Conservation (phyloP, 1,140 invertebrate species). For the Cotesia glomerata region DNA sequence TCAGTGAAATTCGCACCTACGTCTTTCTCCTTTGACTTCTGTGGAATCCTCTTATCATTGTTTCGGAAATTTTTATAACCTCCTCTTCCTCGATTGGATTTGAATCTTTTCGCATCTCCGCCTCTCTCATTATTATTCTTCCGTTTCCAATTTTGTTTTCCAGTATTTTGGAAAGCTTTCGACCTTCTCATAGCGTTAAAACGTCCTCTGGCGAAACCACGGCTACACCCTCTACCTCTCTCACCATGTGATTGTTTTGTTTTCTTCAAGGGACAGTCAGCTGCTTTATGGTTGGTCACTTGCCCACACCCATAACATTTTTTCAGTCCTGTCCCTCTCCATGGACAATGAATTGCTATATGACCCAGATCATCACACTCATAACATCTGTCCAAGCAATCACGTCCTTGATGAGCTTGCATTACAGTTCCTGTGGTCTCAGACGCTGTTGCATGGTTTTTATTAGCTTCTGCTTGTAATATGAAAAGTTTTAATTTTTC, state of each 20-base stretch:
- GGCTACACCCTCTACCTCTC: background rate
- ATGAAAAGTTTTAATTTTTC: constrained; percentile 35
- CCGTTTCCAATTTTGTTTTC: no score
- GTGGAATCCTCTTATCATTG: no score
- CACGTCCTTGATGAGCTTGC: background rate
- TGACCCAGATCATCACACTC: constrained; percentile 20
- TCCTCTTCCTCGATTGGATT: no score
- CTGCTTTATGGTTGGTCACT: background rate
- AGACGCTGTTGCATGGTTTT: constrained; percentile 12
- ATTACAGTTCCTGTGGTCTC: constrained; percentile 1
- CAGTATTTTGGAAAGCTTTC: no score
- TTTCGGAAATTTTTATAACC: no score
- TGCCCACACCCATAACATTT: background rate
- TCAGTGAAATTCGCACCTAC: no score
- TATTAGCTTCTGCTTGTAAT: constrained; percentile 27
- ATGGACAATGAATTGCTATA: background rate
- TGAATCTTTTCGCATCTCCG: no score
- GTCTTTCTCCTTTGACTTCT: no score
- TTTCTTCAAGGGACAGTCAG: background rate
- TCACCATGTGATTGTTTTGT: constrained; percentile 1
- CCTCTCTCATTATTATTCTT: no score
- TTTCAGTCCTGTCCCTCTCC: background rate
- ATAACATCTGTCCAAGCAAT: constrained; percentile 3
- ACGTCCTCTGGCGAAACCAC: background rate
- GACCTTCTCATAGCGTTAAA: no score